phyloP scores from a whole-genome alignment of 2,797 vertebrate genomes.

The Gallirallus australis region DNA sequence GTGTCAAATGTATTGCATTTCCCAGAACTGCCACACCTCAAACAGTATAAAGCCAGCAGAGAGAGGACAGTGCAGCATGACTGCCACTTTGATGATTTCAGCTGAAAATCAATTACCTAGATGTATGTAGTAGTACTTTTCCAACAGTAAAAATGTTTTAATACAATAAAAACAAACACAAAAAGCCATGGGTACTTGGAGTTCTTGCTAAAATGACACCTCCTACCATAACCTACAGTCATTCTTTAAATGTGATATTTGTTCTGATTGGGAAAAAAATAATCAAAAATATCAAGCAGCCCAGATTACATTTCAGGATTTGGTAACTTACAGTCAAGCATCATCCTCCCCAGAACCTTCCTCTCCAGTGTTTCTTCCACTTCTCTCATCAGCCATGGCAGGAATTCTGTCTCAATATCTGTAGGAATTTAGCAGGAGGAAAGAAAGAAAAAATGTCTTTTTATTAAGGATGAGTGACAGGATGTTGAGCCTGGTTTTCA shows the following conservation, averaged over 20 bases:
- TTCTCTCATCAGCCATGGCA: slow-evolving; percentile 89
- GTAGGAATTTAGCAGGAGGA: slow-evolving; percentile 9
- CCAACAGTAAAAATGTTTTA: not conserved
- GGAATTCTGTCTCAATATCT: slow-evolving; percentile 91
- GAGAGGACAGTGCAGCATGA: not conserved
- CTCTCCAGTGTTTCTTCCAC: slow-evolving; percentile 82
- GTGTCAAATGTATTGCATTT: not conserved
- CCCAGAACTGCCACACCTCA: not conserved
- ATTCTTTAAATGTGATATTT: not conserved
- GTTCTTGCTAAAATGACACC: not conserved
- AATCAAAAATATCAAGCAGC: not conserved
- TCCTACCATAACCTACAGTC: not conserved
- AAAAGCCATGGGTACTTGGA: not conserved
- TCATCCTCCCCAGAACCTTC: slow-evolving; percentile 78
- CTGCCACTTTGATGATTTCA: not conserved
- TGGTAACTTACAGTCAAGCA: slow-evolving; percentile 88
- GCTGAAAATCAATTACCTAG: not conserved
- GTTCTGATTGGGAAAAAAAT: not conserved
- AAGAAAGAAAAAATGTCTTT: not conserved
- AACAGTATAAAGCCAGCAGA: not conserved
- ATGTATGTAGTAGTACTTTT: not conserved
- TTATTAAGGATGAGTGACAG: not conserved
- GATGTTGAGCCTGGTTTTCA: not conserved
- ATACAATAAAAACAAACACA: not conserved
- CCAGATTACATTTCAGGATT: not conserved